phyloP scores from a whole-genome alignment of 2,888 invertebrate genomes.

The Pherbina coryleti region DNA sequence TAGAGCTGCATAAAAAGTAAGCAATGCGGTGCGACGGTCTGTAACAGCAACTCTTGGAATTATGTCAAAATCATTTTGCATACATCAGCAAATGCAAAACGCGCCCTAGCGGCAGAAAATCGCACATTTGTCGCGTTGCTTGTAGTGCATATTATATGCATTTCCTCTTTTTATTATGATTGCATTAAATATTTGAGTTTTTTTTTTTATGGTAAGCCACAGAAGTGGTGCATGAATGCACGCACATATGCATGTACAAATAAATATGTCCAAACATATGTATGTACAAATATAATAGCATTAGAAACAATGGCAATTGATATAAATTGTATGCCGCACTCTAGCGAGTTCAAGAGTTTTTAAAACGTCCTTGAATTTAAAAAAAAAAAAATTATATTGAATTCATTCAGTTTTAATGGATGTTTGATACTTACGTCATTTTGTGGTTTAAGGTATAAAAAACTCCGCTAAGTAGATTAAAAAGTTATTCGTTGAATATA shows the following conservation, averaged over 20 bases:
- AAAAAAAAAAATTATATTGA: constrained; percentile 35
- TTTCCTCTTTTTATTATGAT: constrained; percentile 10
- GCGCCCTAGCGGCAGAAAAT: not conserved
- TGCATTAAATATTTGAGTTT: not conserved
- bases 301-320: not conserved
- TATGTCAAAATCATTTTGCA: constrained; percentile 8
- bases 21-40: not conserved
- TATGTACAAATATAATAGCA: not conserved
- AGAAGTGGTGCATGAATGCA: not conserved
- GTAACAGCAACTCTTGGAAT: not conserved
- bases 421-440: constrained; percentile 30
- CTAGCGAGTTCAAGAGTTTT: not conserved
- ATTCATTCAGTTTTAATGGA: constrained; percentile 7
- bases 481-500: constrained; percentile 17
- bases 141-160: not conserved
- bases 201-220: too few relatives aligned
- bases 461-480: constrained; percentile 19
- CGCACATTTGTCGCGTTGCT: too few relatives aligned
- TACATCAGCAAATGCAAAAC: constrained; percentile 3
- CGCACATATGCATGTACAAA: too few relatives aligned
- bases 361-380: constrained; percentile 47
- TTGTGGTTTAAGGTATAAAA: constrained; percentile 30
- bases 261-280: too few relatives aligned
- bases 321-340: not conserved
- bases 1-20: too few relatives aligned